Evolutionary conservation across 2,113 vertebrate species (phyloP), one percentile per base, ranked within the genome.

Genomic region (Spea multiplicata): DNA sequence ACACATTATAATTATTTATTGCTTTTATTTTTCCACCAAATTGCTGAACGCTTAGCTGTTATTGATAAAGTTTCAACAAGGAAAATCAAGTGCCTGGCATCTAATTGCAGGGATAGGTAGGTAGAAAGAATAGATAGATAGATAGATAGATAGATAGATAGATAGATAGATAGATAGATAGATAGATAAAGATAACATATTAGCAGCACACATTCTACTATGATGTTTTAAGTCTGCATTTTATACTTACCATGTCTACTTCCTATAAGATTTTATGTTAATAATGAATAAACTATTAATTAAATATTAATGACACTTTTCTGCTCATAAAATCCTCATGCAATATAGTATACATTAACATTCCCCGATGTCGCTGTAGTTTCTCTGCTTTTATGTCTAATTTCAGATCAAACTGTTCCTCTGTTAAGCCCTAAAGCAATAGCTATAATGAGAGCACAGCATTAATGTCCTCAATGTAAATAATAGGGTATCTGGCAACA

Each of bases 271-370:
- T 53, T 52, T 5, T 8, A 71, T 53, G 69, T 71, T 12, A 71
- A 71, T 53, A 53, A 52, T 53, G 8, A 9, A 71, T 71, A 9
- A n/a, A n/a, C 8, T 50, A 70, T 71, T 53, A 52, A 71, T 71
- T 70, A 30, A 30, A 30, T 30, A 30, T 30, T 30, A 53, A 30
- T 53, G 16, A 8, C 10, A 71, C 6, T 10, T 71, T 52, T 16
- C 69, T 53, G 30, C 30, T 30, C 30, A 71, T 53, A 71, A 52
- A 52, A 47, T 12, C 30, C 1, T 44, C 8, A 44, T 5, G 13
- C 50, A 71, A 71, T 53, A 52, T 52, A 71, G 13, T 52, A 71
- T 71, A 49, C 53, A 30, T 71, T 71, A 71, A 53, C 44, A 4
- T n/a, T 50, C 52, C 47, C 69, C 14, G 8, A 53, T 48, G 49